Percentiles rank a stretch among this genome's conserved stretches.
Evolutionary conservation across 2,888 invertebrate genomes (phyloP).

Genomic region (Sarcophaga caerulescens): DNA sequence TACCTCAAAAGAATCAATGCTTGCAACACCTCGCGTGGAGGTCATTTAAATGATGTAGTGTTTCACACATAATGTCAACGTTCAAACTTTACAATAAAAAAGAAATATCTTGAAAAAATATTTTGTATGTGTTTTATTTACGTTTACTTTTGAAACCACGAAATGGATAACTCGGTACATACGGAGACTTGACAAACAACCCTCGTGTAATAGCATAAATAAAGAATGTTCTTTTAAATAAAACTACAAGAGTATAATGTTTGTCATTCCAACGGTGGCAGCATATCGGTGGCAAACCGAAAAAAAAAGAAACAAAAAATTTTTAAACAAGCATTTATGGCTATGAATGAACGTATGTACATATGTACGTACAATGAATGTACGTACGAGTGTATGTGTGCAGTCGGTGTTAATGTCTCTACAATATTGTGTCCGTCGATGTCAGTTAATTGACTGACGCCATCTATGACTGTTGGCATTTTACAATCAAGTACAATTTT

Average conservation of each 20-base stretch:
- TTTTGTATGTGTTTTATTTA: too few relatives aligned
- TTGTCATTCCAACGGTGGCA: constrained; percentile 37
- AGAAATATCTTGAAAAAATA: too few relatives aligned
- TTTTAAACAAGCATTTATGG: not conserved
- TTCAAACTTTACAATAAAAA: too few relatives aligned
- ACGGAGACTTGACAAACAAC: not conserved
- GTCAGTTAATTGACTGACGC: constrained; percentile 63
- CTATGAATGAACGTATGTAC: not conserved
- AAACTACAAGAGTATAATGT: not conserved
- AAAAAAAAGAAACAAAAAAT: too few relatives aligned
- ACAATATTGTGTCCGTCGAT: constrained; percentile 12
- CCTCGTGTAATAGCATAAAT: not conserved
- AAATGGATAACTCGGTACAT: too few relatives aligned
- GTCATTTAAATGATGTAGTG: too few relatives aligned
- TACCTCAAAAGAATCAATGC: too few relatives aligned
- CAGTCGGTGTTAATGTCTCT: not conserved
- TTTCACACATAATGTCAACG: too few relatives aligned
- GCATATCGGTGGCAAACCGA: constrained; percentile 9
- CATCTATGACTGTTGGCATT: constrained; percentile 62
- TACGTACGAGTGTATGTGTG: not conserved
- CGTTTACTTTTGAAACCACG: too few relatives aligned
- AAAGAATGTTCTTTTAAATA: not conserved
- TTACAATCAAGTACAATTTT: constrained; percentile 46
- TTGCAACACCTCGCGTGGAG: too few relatives aligned
- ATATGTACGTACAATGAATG: too few relatives aligned